Percentiles rank a stretch among this genome's conserved stretches.
These are phyloP conservation scores for Alloplasta piceator DNA, from an alignment of 2,888 invertebrate genomes.

Conservation along the genomic window DNA sequence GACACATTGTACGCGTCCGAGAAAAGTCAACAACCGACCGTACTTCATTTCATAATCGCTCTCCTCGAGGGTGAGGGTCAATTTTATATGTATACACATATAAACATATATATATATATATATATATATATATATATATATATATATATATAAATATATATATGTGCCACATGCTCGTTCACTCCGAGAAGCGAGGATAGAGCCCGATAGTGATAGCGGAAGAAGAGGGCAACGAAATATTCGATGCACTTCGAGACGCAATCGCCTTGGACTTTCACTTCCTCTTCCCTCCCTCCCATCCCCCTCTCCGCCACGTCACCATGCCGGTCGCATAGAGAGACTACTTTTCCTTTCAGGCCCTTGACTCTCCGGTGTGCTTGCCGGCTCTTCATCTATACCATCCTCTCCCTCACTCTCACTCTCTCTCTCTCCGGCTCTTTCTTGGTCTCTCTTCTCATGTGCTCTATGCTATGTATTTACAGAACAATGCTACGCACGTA, in stretches of 20 bases:
- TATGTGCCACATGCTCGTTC: background rate
- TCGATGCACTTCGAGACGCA: conserved; percentile 75
- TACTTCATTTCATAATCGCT: conserved; percentile 33
- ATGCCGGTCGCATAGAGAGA: conserved; percentile 76
- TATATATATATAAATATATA: background rate
- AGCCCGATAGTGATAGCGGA: conserved; percentile 61
- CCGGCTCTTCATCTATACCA: conserved; percentile 51
- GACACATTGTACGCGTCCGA: background rate
- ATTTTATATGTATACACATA: background rate
- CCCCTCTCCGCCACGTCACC: conserved; percentile 9
- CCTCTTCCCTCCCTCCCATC: conserved; percentile 76
- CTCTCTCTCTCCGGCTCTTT: background rate
- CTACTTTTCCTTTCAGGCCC: conserved; percentile 80
- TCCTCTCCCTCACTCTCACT: conserved; percentile 21
- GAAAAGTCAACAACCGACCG: conserved; percentile 14
- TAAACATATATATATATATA: background rate
- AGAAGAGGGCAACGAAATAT: conserved; percentile 72
- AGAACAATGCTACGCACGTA: background rate
- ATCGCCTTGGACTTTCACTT: conserved; percentile 81
- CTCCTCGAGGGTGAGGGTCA: no score
- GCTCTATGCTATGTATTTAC: no score
- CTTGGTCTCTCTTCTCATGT: background rate
- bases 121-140: background rate
- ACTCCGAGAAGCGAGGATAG: conserved; percentile 54
- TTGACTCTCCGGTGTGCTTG: conserved; percentile 64